These are phyloP conservation scores for Lagopus leucura DNA, from an alignment of 2,113 vertebrate genomes.

Conservation along the genomic window DNA sequence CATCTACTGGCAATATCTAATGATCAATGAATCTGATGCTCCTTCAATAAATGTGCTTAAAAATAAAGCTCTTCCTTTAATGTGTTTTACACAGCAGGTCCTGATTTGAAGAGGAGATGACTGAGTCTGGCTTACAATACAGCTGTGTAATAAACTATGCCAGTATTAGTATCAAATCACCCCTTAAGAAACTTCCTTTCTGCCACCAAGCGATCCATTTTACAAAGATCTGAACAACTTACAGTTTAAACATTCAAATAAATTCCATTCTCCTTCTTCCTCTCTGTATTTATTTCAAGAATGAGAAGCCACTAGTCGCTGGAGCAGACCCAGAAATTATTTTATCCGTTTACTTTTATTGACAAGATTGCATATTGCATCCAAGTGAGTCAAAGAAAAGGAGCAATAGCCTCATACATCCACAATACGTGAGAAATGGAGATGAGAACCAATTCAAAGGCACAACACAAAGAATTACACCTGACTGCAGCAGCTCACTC, in stretches of 20 bases:
- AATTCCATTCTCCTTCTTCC: slow-evolving; percentile 11
- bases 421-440: slow-evolving; percentile 10
- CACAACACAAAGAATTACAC: background rate
- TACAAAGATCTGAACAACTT: slow-evolving; percentile 47
- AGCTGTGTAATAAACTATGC: background rate
- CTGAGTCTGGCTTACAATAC: slow-evolving; percentile 40
- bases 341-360: slow-evolving; percentile 37
- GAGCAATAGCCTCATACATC: slow-evolving; percentile 2
- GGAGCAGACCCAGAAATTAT: slow-evolving; percentile 20
- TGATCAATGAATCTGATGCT: slow-evolving; percentile 34
- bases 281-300: background rate
- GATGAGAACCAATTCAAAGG: background rate
- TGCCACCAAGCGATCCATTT: slow-evolving; percentile 22
- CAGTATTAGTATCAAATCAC: slow-evolving; percentile 20
- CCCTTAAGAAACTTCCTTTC: slow-evolving; percentile 7
- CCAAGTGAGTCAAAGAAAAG: slow-evolving; percentile 6
- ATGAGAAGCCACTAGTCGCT: background rate
- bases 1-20: slow-evolving; percentile 36
- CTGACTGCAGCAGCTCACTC: background rate
- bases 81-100: slow-evolving; percentile 44
- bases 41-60: slow-evolving; percentile 27
- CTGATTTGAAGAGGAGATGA: slow-evolving; percentile 30
- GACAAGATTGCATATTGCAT: slow-evolving; percentile 30
- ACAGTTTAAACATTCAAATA: slow-evolving; percentile 31
- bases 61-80: slow-evolving; percentile 45